Percentiles rank a stretch among this genome's conserved stretches.
These are phyloP conservation scores for Hypothenemus hampei DNA, from an alignment of 1,140 invertebrate genomes.

Conservation along the genomic window DNA sequence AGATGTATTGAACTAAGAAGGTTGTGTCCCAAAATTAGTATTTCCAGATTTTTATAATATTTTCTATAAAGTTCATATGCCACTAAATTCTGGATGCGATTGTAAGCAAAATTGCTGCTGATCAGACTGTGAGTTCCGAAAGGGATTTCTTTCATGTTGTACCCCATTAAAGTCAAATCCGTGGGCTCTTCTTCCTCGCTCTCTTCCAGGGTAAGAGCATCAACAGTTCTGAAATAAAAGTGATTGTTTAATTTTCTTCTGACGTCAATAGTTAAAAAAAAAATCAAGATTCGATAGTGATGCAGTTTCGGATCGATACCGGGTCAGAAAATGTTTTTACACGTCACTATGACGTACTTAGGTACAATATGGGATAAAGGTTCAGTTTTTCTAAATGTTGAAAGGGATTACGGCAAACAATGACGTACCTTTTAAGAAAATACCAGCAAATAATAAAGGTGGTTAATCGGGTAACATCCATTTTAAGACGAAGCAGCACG, in stretches of 20 bases:
- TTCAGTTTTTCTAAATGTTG: no score
- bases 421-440: neutral
- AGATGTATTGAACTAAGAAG: slow-evolving; percentile 29
- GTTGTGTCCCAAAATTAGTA: slow-evolving; percentile 37
- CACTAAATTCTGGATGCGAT: slow-evolving; percentile 31
- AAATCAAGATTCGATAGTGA: no score
- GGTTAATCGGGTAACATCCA: slow-evolving; percentile 14
- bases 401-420: no score
- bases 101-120: slow-evolving; percentile 38
- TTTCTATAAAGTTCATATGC: slow-evolving; percentile 35
- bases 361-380: no score
- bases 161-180: neutral
- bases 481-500: slow-evolving; percentile 10
- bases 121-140: slow-evolving; percentile 24
- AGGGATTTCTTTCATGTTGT: slow-evolving; percentile 27
- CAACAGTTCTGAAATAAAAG: no score
- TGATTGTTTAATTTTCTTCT: no score
- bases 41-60: slow-evolving; percentile 31
- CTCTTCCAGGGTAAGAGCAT: no score
- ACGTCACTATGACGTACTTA: no score
- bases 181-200: no score
- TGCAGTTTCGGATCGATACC: no score
- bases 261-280: no score
- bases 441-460: neutral
- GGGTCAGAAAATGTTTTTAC: no score